phyloP scores from a whole-genome alignment of 2,888 invertebrate genomes.

The Drosophila conformis region DNA sequence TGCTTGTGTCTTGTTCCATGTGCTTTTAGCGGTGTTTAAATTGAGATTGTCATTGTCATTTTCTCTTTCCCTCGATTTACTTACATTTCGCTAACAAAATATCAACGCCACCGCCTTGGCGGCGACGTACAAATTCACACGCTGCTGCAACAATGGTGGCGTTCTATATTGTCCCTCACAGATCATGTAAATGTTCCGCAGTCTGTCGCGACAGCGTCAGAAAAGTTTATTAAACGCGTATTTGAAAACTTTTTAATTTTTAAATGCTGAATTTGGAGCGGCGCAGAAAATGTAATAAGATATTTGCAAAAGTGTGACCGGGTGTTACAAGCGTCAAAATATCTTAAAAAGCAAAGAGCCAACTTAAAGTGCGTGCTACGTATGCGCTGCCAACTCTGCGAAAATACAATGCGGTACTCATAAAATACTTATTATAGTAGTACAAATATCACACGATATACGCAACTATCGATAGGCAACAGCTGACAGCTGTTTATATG shows the following conservation, averaged over 20 bases:
- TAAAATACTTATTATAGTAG: background rate
- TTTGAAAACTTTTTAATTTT: background rate
- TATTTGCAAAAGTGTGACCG: slow-evolving; percentile 20
- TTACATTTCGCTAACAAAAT: slow-evolving; percentile 30
- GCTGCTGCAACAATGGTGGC: background rate
- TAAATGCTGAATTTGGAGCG: background rate
- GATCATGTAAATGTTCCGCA: background rate
- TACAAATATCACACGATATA: background rate
- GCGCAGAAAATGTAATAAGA: slow-evolving; percentile 4
- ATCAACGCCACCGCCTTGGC: slow-evolving; percentile 58
- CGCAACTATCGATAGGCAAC: slow-evolving; percentile 21
- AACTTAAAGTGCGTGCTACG: background rate
- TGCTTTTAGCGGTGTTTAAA: background rate
- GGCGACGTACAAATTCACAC: slow-evolving; percentile 37
- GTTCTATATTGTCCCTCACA: background rate
- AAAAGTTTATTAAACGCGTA: background rate
- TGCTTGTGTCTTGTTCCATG: background rate
- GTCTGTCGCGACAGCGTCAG: background rate
- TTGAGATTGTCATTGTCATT: background rate
- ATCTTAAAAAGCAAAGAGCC: background rate
- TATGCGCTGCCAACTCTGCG: slow-evolving; percentile 4
- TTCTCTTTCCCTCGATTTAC: slow-evolving; percentile 14
- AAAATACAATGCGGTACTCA: background rate
- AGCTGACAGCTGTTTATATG: slow-evolving; percentile 3
- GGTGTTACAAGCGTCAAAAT: background rate